Conservation (phyloP, 2,113 vertebrate species). For the Hirundichthys speculiger region DNA sequence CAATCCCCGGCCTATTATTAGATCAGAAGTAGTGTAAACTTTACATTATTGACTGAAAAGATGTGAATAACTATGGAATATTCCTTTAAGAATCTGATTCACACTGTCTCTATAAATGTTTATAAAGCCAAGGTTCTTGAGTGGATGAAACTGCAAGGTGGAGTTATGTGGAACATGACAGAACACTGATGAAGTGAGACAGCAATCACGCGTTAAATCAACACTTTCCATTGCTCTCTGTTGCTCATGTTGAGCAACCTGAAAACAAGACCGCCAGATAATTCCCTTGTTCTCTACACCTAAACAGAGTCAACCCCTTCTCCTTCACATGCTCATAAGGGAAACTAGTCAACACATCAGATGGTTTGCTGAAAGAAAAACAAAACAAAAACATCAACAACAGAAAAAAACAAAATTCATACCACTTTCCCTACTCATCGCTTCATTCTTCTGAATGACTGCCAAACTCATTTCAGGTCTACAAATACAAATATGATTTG, state of each 20-base stretch:
- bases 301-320: conserved; percentile 27
- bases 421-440: conserved; percentile 15
- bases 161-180: conserved; percentile 37
- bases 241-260: conserved; percentile 25
- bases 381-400: no score
- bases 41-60: no score
- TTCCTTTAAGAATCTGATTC: no score
- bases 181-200: conserved; percentile 62
- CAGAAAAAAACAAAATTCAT: conserved; percentile 9
- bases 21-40: no score
- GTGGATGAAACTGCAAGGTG: no score
- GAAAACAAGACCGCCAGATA: conserved; percentile 57
- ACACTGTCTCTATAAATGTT: no score
- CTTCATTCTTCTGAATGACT: conserved; percentile 34
- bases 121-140: no score
- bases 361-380: conserved; percentile 29
- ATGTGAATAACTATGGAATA: no score
- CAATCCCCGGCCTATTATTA: no score
- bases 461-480: conserved; percentile 43
- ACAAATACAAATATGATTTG: conserved; percentile 56
- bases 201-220: conserved; percentile 67
- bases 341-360: conserved; percentile 46
- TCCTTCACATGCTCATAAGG: conserved; percentile 10
- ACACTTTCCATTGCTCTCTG: conserved; percentile 46
- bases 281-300: conserved; percentile 39